Evolutionary conservation across 2,797 vertebrate species (phyloP).

Genomic region (Coregonus ussuriensis): DNA sequence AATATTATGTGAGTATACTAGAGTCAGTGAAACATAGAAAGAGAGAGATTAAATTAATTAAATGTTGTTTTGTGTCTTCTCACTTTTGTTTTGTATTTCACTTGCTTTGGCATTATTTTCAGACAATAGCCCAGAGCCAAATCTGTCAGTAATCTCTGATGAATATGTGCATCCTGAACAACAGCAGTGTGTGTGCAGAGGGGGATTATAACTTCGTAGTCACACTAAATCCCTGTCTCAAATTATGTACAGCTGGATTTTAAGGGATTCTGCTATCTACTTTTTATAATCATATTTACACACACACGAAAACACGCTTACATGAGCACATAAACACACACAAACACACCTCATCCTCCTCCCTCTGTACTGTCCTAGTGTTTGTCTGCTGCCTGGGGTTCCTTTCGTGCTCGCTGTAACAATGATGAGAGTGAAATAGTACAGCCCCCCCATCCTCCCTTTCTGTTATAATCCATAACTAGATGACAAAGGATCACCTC

Average conservation of each 20-base stretch:
- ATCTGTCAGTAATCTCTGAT: constrained; percentile 33
- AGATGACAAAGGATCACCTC: no score
- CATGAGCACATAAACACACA: background rate
- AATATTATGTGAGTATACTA: constrained; percentile 14
- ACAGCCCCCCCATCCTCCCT: constrained; percentile 21
- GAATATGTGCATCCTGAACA: constrained; percentile 20
- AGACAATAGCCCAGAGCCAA: background rate
- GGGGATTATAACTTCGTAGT: background rate
- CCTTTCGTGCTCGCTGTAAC: constrained; percentile 54
- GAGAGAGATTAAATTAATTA: background rate
- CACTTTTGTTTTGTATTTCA: no score
- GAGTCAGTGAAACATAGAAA: background rate
- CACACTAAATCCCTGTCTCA: background rate
- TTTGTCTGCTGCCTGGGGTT: constrained; percentile 24
- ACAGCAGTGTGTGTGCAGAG: background rate
- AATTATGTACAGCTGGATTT: constrained; percentile 13
- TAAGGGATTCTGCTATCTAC: background rate
- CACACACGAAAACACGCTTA: background rate
- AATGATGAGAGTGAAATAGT: constrained; percentile 47
- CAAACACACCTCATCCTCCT: background rate
- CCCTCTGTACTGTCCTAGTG: background rate
- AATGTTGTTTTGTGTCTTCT: no score
- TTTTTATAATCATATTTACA: background rate
- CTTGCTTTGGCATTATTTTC: background rate
- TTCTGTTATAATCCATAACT: constrained; percentile 56